These are phyloP conservation scores for Hylaeus volcanicus DNA, from an alignment of 1,140 invertebrate species.

Conservation along the genomic window DNA sequence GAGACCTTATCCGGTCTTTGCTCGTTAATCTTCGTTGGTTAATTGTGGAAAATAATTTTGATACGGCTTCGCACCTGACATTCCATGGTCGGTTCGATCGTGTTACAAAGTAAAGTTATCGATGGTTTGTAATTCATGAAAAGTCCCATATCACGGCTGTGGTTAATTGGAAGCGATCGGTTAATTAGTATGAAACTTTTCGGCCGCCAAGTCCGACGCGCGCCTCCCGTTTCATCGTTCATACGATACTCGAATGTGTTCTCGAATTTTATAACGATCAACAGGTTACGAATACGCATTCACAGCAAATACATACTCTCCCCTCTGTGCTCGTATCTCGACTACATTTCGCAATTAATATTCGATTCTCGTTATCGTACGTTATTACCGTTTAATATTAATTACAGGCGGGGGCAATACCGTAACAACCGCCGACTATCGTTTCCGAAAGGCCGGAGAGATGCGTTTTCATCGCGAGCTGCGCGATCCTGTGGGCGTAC, in stretches of 20 bases:
- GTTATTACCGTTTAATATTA: slow-evolving; percentile 31
- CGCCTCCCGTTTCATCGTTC: neutral
- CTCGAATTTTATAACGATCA: slow-evolving; percentile 47
- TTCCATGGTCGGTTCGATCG: no score
- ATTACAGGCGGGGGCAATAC: neutral
- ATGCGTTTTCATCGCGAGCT: neutral
- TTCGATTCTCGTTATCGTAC: slow-evolving; percentile 28
- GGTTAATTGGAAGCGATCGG: slow-evolving; percentile 28
- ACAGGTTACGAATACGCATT: slow-evolving; percentile 37
- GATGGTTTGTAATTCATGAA: neutral
- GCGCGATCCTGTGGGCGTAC: slow-evolving; percentile 21
- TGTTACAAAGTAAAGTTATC: neutral
- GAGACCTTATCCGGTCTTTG: neutral
- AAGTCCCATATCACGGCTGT: neutral
- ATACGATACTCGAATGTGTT: neutral
- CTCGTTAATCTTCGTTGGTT: no score
- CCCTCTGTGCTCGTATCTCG: neutral
- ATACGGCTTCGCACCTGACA: no score
- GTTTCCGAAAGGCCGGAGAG: neutral
- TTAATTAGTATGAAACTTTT: slow-evolving; percentile 25
- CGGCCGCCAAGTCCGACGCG: neutral
- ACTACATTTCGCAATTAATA: slow-evolving; percentile 20
- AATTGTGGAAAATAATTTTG: no score
- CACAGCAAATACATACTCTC: neutral
- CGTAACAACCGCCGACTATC: neutral